Evolutionary conservation across 2,888 invertebrate genomes (phyloP).

Genomic region (Machimus rusticus): DNA sequence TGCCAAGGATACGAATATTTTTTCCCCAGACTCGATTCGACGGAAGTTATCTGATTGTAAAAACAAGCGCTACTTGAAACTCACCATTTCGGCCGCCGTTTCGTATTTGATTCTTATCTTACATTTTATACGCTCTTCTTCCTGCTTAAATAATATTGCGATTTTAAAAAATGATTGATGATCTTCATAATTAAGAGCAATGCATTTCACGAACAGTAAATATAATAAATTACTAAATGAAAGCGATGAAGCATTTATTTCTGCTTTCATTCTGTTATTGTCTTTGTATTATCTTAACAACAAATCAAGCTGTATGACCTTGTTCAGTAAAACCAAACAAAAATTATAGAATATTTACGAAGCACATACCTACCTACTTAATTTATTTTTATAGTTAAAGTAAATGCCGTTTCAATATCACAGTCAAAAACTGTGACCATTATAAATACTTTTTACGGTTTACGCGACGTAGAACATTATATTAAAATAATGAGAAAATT

Average conservation of each 20-base stretch:
- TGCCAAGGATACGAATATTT: not conserved
- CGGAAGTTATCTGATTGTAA: not conserved
- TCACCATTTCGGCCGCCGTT: not conserved
- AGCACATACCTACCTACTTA: too few species aligned
- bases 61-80: not conserved
- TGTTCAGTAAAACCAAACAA: not conserved
- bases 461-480: too few species aligned
- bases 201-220: not conserved
- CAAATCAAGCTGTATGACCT: not conserved
- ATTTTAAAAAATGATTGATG: not conserved
- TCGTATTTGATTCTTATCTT: not conserved
- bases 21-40: not conserved
- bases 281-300: not conserved
- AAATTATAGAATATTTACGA: too few species aligned
- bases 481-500: too few species aligned
- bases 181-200: not conserved
- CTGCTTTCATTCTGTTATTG: not conserved
- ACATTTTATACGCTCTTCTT: not conserved
- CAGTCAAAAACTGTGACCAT: too few species aligned
- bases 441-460: too few species aligned
- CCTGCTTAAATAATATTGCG: not conserved
- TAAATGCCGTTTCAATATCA: too few species aligned
- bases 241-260: not conserved
- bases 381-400: too few species aligned
- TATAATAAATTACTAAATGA: not conserved